These are phyloP conservation scores for Drosophila kanekoi DNA, from an alignment of 2,888 invertebrate species.

Conservation along the genomic window DNA sequence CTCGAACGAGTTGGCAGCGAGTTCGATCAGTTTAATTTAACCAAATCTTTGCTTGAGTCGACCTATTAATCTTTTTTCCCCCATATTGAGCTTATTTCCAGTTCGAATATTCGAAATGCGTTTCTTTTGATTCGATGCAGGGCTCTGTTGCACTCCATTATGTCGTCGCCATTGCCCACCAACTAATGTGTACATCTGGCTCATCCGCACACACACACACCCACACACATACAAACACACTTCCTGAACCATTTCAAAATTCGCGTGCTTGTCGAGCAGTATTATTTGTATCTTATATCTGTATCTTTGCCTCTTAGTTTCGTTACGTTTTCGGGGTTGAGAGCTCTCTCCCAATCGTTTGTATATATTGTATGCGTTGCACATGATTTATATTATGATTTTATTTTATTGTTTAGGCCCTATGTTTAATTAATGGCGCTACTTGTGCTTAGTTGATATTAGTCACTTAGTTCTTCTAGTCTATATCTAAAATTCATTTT, in stretches of 20 bases:
- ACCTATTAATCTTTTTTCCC: too few relatives aligned
- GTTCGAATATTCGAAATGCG: too few relatives aligned
- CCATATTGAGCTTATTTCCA: too few relatives aligned
- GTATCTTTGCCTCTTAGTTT: conserved; percentile 11
- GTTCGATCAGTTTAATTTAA: too few relatives aligned
- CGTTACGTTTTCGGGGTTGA: conserved; percentile 32
- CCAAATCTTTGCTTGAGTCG: too few relatives aligned
- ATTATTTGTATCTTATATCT: conserved; percentile 63
- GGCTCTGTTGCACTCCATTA: too few relatives aligned
- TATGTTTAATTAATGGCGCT: conserved; percentile 67
- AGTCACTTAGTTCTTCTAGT: conserved; percentile 80
- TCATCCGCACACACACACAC: conserved; percentile 14
- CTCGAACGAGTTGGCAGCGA: too few relatives aligned
- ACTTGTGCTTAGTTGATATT: conserved; percentile 75
- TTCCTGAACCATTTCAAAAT: conserved; percentile 44
- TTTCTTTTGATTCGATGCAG: too few relatives aligned
- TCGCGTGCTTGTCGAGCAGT: conserved; percentile 77
- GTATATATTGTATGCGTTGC: conserved; percentile 42
- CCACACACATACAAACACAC: not conserved
- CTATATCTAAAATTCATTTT: conserved; percentile 68
- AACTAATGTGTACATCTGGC: conserved; percentile 41
- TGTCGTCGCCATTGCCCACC: conserved; percentile 53
- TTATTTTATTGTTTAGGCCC: conserved; percentile 55
- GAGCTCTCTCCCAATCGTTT: conserved; percentile 22
- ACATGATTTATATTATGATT: conserved; percentile 50